Evolutionary conservation across 1,140 invertebrate genomes (phyloP).

Genomic region (Himalopsyche phryganea): DNA sequence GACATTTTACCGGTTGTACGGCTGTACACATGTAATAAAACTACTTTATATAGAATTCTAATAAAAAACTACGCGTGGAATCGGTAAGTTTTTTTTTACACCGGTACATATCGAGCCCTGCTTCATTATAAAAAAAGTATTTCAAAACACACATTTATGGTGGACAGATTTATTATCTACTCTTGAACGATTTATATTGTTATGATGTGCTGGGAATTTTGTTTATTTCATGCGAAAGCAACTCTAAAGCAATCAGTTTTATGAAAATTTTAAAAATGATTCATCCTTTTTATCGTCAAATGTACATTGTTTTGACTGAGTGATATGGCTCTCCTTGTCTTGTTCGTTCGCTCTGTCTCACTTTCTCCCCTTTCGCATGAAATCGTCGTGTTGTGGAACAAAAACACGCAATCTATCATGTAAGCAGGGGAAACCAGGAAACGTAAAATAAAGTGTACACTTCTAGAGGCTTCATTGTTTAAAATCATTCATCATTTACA

Average conservation of each 20-base stretch:
- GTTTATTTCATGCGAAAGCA: not conserved
- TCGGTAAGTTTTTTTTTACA: no score
- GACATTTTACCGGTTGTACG: no score
- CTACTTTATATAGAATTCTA: no score
- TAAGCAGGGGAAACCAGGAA: constrained; percentile 12
- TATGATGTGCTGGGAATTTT: not conserved
- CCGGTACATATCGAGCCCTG: no score
- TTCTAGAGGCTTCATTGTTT: constrained; percentile 19
- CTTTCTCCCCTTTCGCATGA: not conserved
- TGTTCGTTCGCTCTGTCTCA: not conserved
- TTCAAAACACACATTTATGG: no score
- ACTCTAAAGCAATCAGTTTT: not conserved
- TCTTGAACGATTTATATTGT: no score
- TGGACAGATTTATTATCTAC: no score
- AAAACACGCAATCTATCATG: constrained; percentile 31
- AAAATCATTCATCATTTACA: constrained; percentile 30
- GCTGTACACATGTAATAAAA: no score
- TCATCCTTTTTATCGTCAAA: not conserved
- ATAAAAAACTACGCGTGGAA: no score
- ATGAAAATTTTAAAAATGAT: not conserved
- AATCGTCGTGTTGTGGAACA: constrained; percentile 17
- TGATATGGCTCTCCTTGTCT: not conserved
- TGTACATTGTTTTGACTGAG: not conserved
- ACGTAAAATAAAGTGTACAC: constrained; percentile 27
- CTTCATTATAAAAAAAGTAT: no score